Evolutionary conservation across 2,113 vertebrate genomes (phyloP).

Genomic region (Zosterops borbonicus): DNA sequence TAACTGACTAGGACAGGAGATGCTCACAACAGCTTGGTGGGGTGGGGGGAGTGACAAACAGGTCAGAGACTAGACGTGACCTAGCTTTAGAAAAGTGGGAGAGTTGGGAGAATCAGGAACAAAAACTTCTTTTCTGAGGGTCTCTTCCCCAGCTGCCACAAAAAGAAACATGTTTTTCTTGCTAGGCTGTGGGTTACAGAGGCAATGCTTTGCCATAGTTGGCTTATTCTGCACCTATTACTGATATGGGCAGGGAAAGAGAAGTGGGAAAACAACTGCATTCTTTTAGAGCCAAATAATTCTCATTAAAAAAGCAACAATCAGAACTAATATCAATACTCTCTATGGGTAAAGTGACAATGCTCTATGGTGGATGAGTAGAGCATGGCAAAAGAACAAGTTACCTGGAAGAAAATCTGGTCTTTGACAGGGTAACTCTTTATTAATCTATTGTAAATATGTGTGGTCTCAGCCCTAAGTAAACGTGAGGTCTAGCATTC

Average conservation of each 20-base stretch:
- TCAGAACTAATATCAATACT: background rate
- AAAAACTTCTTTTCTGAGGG: background rate
- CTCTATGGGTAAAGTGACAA: background rate
- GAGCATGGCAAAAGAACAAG: background rate
- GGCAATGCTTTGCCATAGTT: background rate
- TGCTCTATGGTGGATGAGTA: background rate
- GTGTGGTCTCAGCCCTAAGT: background rate
- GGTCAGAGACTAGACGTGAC: background rate
- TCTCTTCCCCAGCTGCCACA: background rate
- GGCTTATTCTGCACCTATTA: background rate
- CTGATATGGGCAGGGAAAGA: background rate
- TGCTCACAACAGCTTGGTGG: slow-evolving; percentile 10
- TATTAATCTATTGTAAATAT: background rate
- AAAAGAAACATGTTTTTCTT: background rate
- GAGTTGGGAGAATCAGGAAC: background rate
- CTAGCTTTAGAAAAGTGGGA: background rate
- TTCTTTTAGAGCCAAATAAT: background rate
- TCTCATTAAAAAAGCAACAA: background rate
- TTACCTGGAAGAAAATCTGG: background rate
- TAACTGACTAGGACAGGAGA: background rate
- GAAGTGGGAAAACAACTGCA: background rate
- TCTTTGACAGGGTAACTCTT: background rate
- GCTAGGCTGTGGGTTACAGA: background rate
- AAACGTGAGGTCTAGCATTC: background rate
- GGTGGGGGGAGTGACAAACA: background rate